phyloP scores from a whole-genome alignment of 2,797 vertebrate genomes.

The Taeniopygia guttata region DNA sequence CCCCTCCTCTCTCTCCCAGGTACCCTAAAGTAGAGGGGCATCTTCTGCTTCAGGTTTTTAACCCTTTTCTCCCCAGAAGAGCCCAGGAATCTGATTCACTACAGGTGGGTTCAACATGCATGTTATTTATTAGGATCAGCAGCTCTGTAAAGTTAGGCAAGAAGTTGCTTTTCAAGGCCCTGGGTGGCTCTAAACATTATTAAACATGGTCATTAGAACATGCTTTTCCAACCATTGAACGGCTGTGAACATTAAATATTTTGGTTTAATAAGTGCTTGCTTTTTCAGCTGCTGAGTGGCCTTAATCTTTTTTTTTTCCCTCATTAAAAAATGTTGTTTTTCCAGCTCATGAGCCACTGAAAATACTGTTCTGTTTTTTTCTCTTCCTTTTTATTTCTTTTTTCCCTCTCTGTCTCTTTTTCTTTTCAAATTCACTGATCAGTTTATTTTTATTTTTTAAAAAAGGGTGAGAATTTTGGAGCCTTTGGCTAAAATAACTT shows the following conservation, averaged over 20 bases:
- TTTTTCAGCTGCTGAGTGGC: constrained; percentile 67
- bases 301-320: constrained; percentile 62
- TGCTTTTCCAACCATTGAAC: constrained; percentile 66
- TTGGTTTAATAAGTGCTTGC: constrained; percentile 69
- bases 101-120: not conserved
- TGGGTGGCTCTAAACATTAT: constrained; percentile 68
- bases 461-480: constrained; percentile 54
- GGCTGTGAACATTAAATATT: constrained; percentile 66
- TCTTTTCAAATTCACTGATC: constrained; percentile 13
- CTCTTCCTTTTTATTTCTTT: not conserved
- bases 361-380: constrained; percentile 54
- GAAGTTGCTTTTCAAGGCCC: constrained; percentile 43
- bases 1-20: not conserved
- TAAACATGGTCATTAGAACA: constrained; percentile 55
- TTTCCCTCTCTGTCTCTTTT: not conserved
- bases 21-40: not conserved
- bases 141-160: constrained; percentile 13
- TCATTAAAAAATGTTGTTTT: constrained; percentile 71
- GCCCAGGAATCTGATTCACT: not conserved
- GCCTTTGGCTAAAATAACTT: constrained; percentile 51
- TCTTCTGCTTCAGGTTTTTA: not conserved
- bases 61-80: not conserved
- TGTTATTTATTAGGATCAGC: constrained; percentile 32
- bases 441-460: constrained; percentile 43
- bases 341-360: constrained; percentile 67